Evolutionary conservation across 2,797 vertebrate genomes (phyloP).

Genomic region (Danio jaintianensis): DNA sequence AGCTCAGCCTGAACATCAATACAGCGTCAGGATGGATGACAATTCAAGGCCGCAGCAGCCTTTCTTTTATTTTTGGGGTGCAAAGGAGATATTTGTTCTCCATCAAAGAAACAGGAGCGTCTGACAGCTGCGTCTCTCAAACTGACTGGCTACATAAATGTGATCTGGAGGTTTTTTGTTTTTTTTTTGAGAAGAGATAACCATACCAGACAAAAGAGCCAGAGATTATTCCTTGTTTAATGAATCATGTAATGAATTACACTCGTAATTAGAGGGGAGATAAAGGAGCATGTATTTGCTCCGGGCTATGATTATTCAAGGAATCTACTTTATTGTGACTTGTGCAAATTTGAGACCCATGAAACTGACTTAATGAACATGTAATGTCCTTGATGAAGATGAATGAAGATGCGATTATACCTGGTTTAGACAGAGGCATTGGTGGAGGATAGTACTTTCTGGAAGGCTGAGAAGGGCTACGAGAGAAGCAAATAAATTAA

Average conservation of each 20-base stretch:
- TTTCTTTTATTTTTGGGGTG: conserved; percentile 29
- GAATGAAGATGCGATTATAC: conserved; percentile 69
- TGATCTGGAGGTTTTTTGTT: neutral
- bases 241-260: conserved; percentile 46
- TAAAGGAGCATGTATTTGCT: conserved; percentile 7
- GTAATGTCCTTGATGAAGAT: neutral
- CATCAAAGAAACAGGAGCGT: neutral
- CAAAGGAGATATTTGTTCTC: conserved; percentile 33
- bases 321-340: conserved; percentile 23
- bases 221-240: conserved; percentile 35
- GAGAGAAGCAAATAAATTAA: conserved; percentile 45
- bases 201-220: neutral
- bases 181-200: neutral
- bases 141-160: neutral
- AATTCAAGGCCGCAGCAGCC: conserved; percentile 6
- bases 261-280: conserved; percentile 38
- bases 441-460: conserved; percentile 95
- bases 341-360: conserved; percentile 14
- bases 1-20: conserved; percentile 25
- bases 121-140: conserved; percentile 9
- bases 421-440: conserved; percentile 98
- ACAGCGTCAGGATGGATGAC: conserved; percentile 16
- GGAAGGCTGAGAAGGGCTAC: conserved; percentile 89
- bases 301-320: conserved; percentile 35
- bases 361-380: conserved; percentile 16